Conservation (phyloP, 1,140 invertebrate genomes). For the Dolichoris vasculosae region DNA sequence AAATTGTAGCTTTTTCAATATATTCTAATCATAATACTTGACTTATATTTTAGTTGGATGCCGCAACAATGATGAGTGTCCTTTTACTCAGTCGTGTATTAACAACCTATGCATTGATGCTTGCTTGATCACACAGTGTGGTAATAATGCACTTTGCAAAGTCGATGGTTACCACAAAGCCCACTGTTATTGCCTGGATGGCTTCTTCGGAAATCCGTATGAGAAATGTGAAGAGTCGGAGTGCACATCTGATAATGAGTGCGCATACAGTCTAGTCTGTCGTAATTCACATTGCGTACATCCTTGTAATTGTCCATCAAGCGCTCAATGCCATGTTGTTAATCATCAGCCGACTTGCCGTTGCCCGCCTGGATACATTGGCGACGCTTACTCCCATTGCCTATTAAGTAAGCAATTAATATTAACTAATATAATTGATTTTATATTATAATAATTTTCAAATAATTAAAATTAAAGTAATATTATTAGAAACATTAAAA, state of each 20-base stretch:
- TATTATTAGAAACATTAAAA: too few relatives aligned
- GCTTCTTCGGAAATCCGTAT: conserved; percentile 84
- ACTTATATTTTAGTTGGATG: conserved; percentile 82
- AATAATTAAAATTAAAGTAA: too few relatives aligned
- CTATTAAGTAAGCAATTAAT: conserved; percentile 72
- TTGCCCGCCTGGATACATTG: conserved; percentile 87
- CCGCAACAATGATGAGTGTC: conserved; percentile 88
- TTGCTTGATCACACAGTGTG: conserved; percentile 87
- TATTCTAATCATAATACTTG: background rate
- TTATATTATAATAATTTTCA: too few relatives aligned
- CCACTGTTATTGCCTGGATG: conserved; percentile 85
- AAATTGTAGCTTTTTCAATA: too few relatives aligned
- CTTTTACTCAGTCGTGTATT: conserved; percentile 87
- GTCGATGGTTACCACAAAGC: conserved; percentile 82
- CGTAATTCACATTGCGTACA: conserved; percentile 83
- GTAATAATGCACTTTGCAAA: conserved; percentile 85
- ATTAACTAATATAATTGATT: background rate
- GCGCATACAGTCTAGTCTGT: conserved; percentile 84
- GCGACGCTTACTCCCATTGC: conserved; percentile 84
- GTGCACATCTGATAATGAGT: conserved; percentile 83
- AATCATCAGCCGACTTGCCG: conserved; percentile 86
- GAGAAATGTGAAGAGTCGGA: conserved; percentile 85
- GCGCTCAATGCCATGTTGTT: conserved; percentile 84
- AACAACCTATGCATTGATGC: conserved; percentile 89
- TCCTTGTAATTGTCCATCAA: conserved; percentile 84